Conservation (phyloP, 2,888 invertebrate genomes). For the Drosophila mettleri region DNA sequence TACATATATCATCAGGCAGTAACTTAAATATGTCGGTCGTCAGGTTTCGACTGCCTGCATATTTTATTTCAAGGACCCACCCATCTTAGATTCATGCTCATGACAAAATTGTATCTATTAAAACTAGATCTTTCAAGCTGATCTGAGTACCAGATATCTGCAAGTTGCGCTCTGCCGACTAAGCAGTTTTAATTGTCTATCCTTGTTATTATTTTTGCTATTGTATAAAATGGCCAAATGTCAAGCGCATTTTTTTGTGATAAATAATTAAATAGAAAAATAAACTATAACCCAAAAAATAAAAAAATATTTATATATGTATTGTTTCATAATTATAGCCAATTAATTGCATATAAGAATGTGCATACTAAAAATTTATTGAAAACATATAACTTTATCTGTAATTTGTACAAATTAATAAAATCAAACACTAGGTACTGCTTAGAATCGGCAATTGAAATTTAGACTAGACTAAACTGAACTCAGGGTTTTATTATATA, state of each 20-base stretch:
- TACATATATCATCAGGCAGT: neutral
- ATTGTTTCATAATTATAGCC: slow-evolving; percentile 52
- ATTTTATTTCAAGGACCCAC: too few species aligned
- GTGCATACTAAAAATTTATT: slow-evolving; percentile 19
- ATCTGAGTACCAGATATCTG: neutral
- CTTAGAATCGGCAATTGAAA: slow-evolving; percentile 47
- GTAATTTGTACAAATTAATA: slow-evolving; percentile 39
- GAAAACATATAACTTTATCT: slow-evolving; percentile 11
- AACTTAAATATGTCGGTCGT: too few species aligned
- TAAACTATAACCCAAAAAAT: slow-evolving; percentile 14
- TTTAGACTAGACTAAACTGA: slow-evolving; percentile 67
- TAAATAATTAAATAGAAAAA: slow-evolving; percentile 67
- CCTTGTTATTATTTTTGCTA: slow-evolving; percentile 38
- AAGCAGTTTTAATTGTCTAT: neutral
- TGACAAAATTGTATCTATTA: too few species aligned
- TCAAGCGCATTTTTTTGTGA: slow-evolving; percentile 83
- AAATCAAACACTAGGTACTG: slow-evolving; percentile 65
- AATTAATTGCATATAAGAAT: slow-evolving; percentile 40
- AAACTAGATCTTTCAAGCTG: too few species aligned
- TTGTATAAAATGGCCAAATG: slow-evolving; percentile 68
- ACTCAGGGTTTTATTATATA: slow-evolving; percentile 66
- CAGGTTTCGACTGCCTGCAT: too few species aligned
- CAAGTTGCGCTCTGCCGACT: slow-evolving; percentile 1
- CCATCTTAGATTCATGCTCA: too few species aligned
- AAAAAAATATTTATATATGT: slow-evolving; percentile 8